These are phyloP conservation scores for Clinocottus analis DNA, from an alignment of 2,113 vertebrate species.

Conservation along the genomic window DNA sequence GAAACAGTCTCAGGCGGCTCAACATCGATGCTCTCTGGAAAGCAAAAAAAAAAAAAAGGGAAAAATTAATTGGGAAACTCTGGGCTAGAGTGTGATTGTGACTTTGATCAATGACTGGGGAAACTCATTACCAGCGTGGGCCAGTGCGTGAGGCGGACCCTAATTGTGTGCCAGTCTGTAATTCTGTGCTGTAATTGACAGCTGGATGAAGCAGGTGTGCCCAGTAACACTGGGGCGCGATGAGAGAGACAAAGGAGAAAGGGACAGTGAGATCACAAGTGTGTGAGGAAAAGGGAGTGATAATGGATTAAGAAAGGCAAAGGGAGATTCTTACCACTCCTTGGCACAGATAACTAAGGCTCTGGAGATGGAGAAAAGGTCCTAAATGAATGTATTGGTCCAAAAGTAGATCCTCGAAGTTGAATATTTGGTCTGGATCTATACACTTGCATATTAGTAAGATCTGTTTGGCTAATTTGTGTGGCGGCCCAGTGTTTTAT, in stretches of 20 bases:
- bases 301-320: conserved; percentile 18
- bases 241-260: conserved; percentile 61
- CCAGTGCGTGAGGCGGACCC: conserved; percentile 71
- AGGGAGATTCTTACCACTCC: conserved; percentile 14
- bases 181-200: conserved; percentile 80
- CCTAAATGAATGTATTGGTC: background rate
- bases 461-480: background rate
- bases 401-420: background rate
- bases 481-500: background rate
- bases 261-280: conserved; percentile 54
- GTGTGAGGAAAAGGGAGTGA: conserved; percentile 24
- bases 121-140: conserved; percentile 81
- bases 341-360: conserved; percentile 5
- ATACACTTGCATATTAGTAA: background rate
- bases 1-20: conserved; percentile 34
- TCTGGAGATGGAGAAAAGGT: background rate
- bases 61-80: conserved; percentile 78
- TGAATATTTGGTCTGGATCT: background rate
- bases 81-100: conserved; percentile 73
- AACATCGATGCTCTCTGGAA: conserved; percentile 43
- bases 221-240: conserved; percentile 59
- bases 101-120: conserved; percentile 85
- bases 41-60: conserved; percentile 10
- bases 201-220: conserved; percentile 83
- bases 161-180: conserved; percentile 81